These are phyloP conservation scores for Chaitophorus viminalis DNA, from an alignment of 2,888 invertebrate species.

Conservation along the genomic window DNA sequence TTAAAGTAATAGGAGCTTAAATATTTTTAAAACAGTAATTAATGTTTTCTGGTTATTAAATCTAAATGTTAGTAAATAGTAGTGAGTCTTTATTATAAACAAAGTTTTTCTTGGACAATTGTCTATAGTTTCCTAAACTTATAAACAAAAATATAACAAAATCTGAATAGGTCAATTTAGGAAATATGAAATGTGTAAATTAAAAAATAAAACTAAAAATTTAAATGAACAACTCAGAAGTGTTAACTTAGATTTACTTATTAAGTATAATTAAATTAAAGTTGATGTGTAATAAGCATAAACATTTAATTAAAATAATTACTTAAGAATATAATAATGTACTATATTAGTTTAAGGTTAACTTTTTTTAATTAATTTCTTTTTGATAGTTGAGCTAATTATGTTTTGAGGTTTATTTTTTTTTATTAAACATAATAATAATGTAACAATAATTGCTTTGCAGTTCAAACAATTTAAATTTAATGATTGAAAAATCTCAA, in stretches of 20 bases:
- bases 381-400: too few relatives aligned
- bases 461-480: neutral
- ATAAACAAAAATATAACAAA: neutral
- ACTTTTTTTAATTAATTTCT: too few relatives aligned
- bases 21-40: neutral
- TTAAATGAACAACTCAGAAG: neutral
- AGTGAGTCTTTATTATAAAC: neutral
- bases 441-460: neutral
- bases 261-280: too few relatives aligned
- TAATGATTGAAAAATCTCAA: neutral
- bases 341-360: too few relatives aligned
- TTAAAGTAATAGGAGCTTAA: conserved; percentile 37
- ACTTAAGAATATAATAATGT: too few relatives aligned
- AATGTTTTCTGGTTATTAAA: neutral
- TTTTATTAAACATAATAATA: neutral
- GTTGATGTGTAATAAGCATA: too few relatives aligned
- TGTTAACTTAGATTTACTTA: neutral
- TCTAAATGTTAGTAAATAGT: neutral
- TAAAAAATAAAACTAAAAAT: neutral
- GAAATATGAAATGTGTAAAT: neutral
- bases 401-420: too few relatives aligned
- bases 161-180: neutral
- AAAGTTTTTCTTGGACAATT: too few relatives aligned
- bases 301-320: too few relatives aligned
- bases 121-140: neutral